Evolutionary conservation across 2,888 invertebrate genomes (phyloP).

Genomic region (Drosophila conformis): DNA sequence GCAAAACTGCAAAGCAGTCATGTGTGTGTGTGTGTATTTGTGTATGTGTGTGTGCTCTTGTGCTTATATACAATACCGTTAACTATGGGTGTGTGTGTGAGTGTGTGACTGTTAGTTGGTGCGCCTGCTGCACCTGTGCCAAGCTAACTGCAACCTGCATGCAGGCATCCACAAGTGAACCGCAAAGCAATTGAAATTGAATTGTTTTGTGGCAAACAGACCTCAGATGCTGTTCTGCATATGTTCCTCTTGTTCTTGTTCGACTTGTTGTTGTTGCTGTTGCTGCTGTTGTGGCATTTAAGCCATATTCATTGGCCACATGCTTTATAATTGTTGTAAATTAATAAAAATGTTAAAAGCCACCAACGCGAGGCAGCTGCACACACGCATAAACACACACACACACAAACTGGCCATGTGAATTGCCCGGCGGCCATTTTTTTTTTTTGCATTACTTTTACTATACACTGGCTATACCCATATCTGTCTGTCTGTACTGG

Average conservation of each 20-base stretch:
- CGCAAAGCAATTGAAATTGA: conserved; percentile 79
- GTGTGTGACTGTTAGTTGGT: conserved; percentile 38
- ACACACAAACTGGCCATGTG: conserved; percentile 56
- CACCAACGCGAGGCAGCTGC: conserved; percentile 28
- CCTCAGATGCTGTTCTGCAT: conserved; percentile 45
- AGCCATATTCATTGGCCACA: conserved; percentile 53
- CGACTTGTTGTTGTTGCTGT: conserved; percentile 34
- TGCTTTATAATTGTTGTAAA: conserved; percentile 75
- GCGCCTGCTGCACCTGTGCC: conserved; percentile 63
- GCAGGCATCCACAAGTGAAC: conserved; percentile 71
- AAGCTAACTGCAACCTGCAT: conserved; percentile 30
- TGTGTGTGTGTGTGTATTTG: not conserved
- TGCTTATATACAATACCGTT: conserved; percentile 76
- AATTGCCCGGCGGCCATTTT: conserved; percentile 70
- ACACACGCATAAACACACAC: conserved; percentile 19
- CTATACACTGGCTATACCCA: conserved; percentile 7
- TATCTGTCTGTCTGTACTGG: not conserved
- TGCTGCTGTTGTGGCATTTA: conserved; percentile 50
- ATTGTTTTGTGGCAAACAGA: conserved; percentile 67
- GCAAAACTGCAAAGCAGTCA: conserved; percentile 70
- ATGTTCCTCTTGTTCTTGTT: conserved; percentile 32
- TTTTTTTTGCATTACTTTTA: conserved; percentile 56
- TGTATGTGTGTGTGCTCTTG: conserved; percentile 25
- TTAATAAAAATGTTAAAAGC: conserved; percentile 69
- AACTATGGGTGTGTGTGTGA: conserved; percentile 44